A percentile compares a stretch with the other conserved stretches of the same genome.
Conservation (phyloP, 2,888 invertebrate genomes). For the Tridacna crocea region DNA sequence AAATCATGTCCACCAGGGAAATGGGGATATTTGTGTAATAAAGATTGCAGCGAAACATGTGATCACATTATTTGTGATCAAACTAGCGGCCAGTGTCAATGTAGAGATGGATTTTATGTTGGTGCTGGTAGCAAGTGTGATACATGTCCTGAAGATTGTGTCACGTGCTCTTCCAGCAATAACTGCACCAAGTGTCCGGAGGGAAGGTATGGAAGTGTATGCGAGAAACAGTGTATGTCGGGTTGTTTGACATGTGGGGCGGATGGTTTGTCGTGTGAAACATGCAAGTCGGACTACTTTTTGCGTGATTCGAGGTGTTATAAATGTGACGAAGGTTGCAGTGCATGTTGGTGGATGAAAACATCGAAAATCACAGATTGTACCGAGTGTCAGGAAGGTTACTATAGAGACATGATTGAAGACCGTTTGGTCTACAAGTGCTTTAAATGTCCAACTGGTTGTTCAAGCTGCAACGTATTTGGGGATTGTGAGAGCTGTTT, state of each 20-base stretch:
- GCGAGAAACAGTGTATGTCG: conserved; percentile 1
- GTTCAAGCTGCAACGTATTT: conserved; percentile 7
- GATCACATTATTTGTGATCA: not conserved
- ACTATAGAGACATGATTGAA: not conserved
- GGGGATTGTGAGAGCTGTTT: conserved; percentile 17
- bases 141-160: not conserved
- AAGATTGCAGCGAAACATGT: conserved; percentile 1
- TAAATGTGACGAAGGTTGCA: conserved; percentile 10
- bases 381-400: conserved; percentile 5
- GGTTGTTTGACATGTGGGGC: not conserved
- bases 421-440: not conserved
- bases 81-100: conserved; percentile 1
- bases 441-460: conserved; percentile 8
- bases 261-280: not conserved
- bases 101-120: not conserved
- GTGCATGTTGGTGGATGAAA: conserved; percentile 13
- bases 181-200: not conserved
- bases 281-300: conserved; percentile 3
- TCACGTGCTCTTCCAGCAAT: not conserved
- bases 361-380: not conserved
- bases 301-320: not conserved
- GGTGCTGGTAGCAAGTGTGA: not conserved
- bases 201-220: not conserved
- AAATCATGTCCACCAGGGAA: not conserved
- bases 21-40: not conserved